phyloP scores from a whole-genome alignment of 2,888 invertebrate species.

The Pegoplata infirma region DNA sequence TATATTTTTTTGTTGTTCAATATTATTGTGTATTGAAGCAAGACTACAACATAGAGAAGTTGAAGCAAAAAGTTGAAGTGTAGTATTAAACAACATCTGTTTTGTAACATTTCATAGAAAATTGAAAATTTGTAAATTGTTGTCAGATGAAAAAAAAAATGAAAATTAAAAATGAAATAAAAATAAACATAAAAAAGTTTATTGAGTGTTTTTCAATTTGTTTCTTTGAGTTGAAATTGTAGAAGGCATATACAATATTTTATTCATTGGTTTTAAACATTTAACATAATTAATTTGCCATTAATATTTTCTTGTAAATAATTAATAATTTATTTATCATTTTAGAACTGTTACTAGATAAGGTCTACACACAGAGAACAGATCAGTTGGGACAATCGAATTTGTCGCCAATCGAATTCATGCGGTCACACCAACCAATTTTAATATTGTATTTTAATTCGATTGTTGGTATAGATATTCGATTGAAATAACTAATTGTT shows the following conservation, averaged over 20 bases:
- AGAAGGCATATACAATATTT: too few relatives aligned
- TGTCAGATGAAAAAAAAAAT: conserved; percentile 20
- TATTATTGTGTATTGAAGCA: not conserved
- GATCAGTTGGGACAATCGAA: too few relatives aligned
- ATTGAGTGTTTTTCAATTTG: not conserved
- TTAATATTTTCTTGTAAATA: not conserved
- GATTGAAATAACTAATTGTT: too few relatives aligned
- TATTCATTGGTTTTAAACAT: not conserved
- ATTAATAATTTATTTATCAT: too few relatives aligned
- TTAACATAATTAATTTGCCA: not conserved
- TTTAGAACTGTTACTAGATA: too few relatives aligned
- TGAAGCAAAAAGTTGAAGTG: too few relatives aligned
- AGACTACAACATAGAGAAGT: too few relatives aligned
- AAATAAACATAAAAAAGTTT: not conserved
- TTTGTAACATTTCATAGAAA: conserved; percentile 38
- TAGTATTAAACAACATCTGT: conserved; percentile 45
- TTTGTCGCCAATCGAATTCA: too few relatives aligned
- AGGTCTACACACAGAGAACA: too few relatives aligned
- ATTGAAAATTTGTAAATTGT: conserved; percentile 37
- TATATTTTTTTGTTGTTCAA: not conserved
- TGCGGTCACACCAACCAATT: too few relatives aligned
- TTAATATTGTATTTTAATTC: too few relatives aligned
- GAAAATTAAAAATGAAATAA: conserved; percentile 9
- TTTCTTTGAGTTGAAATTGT: not conserved
- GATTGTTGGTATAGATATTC: too few relatives aligned